Evolutionary conservation across 2,113 vertebrate genomes (phyloP), one percentile per base, ranked within the genome.

Genomic region (Salvator merianae): DNA sequence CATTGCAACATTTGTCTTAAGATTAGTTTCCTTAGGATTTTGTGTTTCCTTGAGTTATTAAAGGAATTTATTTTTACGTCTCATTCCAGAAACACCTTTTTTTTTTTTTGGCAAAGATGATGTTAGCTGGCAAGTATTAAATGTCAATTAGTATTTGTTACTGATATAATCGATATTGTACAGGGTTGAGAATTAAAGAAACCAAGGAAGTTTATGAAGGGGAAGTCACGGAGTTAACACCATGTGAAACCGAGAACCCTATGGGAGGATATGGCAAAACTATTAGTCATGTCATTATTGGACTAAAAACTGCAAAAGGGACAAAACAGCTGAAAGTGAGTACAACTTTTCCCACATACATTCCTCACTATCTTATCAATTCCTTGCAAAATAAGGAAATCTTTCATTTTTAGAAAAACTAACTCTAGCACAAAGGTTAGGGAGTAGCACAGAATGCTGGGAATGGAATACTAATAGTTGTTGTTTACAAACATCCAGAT

Each of bases 161-260:
- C 50, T 86, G 16, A 74, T 82, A 26, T 79, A 40, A 91, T 89
- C 26, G 16, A 8, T 93, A 83, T 91, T 66, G 92, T 94, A 28
- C 91, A 99, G 99, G 99, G 4, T 89, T 99, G 84, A 96, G 99
- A 81, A 99, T 99, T 93, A 99, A 99, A 95, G 99, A 99, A 90
- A 99, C 99, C 47, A 99, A 99, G 92, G 99, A 99, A 87, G 99
- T 99, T 84, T 99, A 99, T 87, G 99, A 99, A 96, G 99, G 99
- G 3, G 98, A 99, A 94, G 99, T 99, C 93, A 99, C 98, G 26
- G 99, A 99, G 94, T 93, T 99, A 78, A 99, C 97, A 50, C 98
- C 98, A 0, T 99, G 98, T 88, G 99, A 99, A 96, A 99, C 99
- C 0, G 99, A 99, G 94, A 99, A 99, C 93, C 98, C 99, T 14